Evolutionary conservation across 2,888 invertebrate species (phyloP).

Genomic region (Cryptocheilus praepositus): DNA sequence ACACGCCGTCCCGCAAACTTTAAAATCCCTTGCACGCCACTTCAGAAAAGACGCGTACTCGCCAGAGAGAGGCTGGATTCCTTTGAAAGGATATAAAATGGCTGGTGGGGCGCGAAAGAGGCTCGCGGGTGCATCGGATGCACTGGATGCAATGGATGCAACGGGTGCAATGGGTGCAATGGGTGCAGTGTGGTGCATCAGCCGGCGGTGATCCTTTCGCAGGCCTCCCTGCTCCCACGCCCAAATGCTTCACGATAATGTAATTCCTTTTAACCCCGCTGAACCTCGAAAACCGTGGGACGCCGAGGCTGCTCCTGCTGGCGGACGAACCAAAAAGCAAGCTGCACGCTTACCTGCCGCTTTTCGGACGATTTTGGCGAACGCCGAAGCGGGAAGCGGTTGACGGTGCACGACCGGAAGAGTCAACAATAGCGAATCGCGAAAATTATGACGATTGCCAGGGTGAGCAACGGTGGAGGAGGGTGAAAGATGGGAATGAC

Average conservation of each 20-base stretch:
- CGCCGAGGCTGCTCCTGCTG: slow-evolving; percentile 30
- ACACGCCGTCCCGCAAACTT: too few species aligned
- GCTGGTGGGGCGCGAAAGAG: neutral
- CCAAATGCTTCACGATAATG: slow-evolving; percentile 59
- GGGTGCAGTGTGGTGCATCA: slow-evolving; percentile 37
- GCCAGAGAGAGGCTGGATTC: neutral
- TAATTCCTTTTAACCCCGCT: slow-evolving; percentile 61
- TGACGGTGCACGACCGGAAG: too few species aligned
- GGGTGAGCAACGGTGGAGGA: too few species aligned
- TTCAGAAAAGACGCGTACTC: too few species aligned
- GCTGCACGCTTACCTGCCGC: slow-evolving; percentile 19
- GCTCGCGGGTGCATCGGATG: slow-evolving; percentile 20
- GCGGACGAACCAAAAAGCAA: slow-evolving; percentile 32
- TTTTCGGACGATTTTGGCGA: too few species aligned
- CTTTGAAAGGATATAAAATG: slow-evolving; percentile 11
- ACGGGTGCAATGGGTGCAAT: slow-evolving; percentile 44
- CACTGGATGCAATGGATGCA: slow-evolving; percentile 41
- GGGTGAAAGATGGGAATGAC: too few species aligned
- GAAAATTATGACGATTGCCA: too few species aligned
- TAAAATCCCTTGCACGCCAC: too few species aligned
- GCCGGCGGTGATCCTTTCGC: slow-evolving; percentile 38
- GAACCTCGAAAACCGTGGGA: slow-evolving; percentile 61
- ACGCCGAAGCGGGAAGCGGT: too few species aligned
- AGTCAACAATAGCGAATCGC: too few species aligned
- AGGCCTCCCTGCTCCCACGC: slow-evolving; percentile 54